These are phyloP conservation scores for Amphiprion clarkii DNA, from an alignment of 2,797 vertebrate genomes.

Conservation along the genomic window DNA sequence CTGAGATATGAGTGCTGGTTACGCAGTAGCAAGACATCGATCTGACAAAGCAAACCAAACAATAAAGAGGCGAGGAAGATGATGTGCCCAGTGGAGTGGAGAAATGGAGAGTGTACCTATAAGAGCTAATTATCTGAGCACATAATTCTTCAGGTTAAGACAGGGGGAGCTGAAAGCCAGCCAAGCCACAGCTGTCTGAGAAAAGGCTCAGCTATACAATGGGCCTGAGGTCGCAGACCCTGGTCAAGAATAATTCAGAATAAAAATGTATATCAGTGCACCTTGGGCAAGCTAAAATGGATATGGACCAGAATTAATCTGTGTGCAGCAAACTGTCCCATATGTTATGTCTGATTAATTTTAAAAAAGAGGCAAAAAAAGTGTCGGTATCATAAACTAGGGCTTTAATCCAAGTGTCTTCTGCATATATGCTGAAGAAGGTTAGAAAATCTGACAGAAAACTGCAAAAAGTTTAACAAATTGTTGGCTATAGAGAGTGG, in stretches of 20 bases:
- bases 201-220: slow-evolving; percentile 69
- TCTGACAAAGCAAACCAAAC: slow-evolving; percentile 91
- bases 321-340: slow-evolving; percentile 24
- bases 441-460: not conserved
- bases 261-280: slow-evolving; percentile 46
- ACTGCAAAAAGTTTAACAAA: not conserved
- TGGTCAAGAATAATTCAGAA: slow-evolving; percentile 63
- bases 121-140: slow-evolving; percentile 89
- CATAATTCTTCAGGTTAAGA: slow-evolving; percentile 91
- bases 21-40: slow-evolving; percentile 90
- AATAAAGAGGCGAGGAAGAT: slow-evolving; percentile 90
- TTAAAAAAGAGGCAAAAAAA: slow-evolving; percentile 12
- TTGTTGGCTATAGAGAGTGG: not conserved
- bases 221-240: slow-evolving; percentile 63
- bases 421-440: not conserved
- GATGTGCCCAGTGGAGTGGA: slow-evolving; percentile 89
- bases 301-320: slow-evolving; percentile 31
- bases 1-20: slow-evolving; percentile 88
- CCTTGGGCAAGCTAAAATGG: slow-evolving; percentile 27
- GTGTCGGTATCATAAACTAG: not conserved
- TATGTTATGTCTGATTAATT: slow-evolving; percentile 22
- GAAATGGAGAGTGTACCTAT: slow-evolving; percentile 89
- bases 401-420: not conserved
- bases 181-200: slow-evolving; percentile 74
- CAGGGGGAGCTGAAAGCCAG: slow-evolving; percentile 78